phyloP scores from a whole-genome alignment of 92 coral and sea anemone genomes.

The Epizoanthus stellaris region DNA sequence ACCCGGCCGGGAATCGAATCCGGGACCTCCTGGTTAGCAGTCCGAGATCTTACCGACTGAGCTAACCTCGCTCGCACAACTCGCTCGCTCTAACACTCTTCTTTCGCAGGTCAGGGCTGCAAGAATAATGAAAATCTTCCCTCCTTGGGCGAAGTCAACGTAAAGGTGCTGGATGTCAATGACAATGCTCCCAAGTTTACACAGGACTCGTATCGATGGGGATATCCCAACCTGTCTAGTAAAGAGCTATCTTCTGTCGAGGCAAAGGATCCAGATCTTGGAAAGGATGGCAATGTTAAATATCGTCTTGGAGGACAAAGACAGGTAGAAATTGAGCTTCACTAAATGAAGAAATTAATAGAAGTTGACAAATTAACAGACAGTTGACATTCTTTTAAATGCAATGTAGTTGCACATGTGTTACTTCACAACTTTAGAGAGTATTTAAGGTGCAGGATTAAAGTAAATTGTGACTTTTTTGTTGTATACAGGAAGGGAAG shows the following conservation, averaged over 20 bases:
- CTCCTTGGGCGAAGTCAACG: constrained; percentile 78
- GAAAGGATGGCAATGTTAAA: constrained; percentile 78
- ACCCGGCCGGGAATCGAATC: too few relatives aligned
- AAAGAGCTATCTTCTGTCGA: constrained; percentile 62
- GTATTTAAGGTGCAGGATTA: not conserved
- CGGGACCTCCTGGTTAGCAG: too few relatives aligned
- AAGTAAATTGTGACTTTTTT: not conserved
- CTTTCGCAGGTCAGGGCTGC: constrained; percentile 66
- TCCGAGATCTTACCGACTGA: too few relatives aligned
- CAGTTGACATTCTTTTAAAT: too few relatives aligned
- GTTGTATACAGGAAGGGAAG: not conserved
- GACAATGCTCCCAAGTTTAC: constrained; percentile 88
- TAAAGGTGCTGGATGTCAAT: constrained; percentile 76
- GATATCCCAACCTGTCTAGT: constrained; percentile 50
- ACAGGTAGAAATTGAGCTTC: constrained; percentile 60
- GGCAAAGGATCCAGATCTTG: constrained; percentile 86
- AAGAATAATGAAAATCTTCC: constrained; percentile 45
- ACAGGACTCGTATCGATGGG: not conserved
- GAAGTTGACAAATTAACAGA: too few relatives aligned
- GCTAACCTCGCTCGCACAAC: too few relatives aligned
- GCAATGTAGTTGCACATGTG: not conserved
- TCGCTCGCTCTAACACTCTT: not conserved
- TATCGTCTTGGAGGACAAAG: constrained; percentile 76
- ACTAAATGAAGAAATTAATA: too few relatives aligned
- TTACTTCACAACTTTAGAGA: not conserved